Conservation (phyloP, 2,888 invertebrate genomes). For the Euplexia lucipara region DNA sequence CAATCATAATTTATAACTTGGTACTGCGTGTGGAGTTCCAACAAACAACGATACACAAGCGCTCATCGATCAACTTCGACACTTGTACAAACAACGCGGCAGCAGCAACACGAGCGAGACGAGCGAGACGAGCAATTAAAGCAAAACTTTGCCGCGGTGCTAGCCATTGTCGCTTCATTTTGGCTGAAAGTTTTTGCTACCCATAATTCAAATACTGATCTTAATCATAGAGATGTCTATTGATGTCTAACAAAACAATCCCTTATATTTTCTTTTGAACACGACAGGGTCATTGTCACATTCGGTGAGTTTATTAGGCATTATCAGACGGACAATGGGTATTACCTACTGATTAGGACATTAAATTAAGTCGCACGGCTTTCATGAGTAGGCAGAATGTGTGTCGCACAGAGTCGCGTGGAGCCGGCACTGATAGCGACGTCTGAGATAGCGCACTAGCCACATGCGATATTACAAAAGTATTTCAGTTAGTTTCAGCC, state of each 20-base stretch:
- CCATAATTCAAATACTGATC: neutral
- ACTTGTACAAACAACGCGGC: conserved; percentile 19
- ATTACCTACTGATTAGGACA: too few relatives aligned
- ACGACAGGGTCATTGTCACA: neutral
- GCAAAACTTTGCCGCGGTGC: neutral
- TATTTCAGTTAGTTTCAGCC: too few relatives aligned
- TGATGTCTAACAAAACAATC: too few relatives aligned
- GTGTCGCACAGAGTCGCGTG: conserved; percentile 3
- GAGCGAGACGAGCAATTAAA: neutral
- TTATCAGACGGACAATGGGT: conserved; percentile 11
- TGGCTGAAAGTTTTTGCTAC: neutral
- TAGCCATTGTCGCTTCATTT: neutral
- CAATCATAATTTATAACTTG: conserved; percentile 39
- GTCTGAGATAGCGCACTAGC: conserved; percentile 7
- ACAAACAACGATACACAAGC: conserved; percentile 9
- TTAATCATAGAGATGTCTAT: neutral
- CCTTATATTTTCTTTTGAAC: neutral
- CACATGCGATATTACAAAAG: neutral
- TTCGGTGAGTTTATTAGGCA: conserved; percentile 17
- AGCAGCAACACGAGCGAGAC: too few relatives aligned
- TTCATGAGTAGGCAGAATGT: conserved; percentile 7
- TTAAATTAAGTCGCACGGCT: conserved; percentile 3
- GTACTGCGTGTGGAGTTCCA: neutral
- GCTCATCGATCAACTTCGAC: conserved; percentile 46
- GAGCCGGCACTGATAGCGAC: conserved; percentile 16